Evolutionary conservation across 2,113 vertebrate species (phyloP).

Genomic region (Prolemur simus): DNA sequence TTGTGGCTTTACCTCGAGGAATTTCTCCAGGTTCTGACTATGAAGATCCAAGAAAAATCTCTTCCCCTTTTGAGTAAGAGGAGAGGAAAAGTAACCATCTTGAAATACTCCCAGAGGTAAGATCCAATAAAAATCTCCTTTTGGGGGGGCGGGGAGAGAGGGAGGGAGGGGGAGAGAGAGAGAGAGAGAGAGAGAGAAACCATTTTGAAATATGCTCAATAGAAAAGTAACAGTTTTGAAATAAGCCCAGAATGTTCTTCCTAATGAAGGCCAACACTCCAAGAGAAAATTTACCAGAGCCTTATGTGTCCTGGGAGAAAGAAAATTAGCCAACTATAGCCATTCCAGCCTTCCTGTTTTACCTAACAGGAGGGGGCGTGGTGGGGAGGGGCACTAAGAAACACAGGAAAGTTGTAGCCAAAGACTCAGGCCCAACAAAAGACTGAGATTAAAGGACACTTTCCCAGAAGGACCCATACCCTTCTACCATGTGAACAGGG

Average conservation of each 20-base stretch:
- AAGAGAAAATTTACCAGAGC: conserved; percentile 39
- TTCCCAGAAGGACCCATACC: neutral
- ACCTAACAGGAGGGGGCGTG: neutral
- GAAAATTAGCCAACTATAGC: neutral
- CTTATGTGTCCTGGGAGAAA: neutral
- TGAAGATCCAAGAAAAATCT: conserved; percentile 17
- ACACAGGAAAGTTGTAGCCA: neutral
- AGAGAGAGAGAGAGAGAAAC: neutral
- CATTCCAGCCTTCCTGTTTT: neutral
- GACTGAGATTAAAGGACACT: neutral
- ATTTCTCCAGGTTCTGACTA: neutral
- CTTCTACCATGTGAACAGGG: neutral
- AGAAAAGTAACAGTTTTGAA: conserved; percentile 36
- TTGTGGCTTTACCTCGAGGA: neutral
- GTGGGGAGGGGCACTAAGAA: neutral
- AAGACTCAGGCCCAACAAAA: neutral
- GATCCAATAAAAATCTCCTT: conserved; percentile 24
- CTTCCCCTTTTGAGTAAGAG: neutral
- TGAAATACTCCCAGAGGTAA: neutral
- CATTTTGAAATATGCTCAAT: neutral
- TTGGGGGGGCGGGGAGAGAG: no score
- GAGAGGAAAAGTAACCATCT: conserved; percentile 9
- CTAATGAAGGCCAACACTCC: conserved; percentile 11
- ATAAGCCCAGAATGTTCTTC: conserved; percentile 15
- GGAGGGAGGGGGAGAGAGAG: neutral